A percentile compares a stretch with the other conserved stretches of the same genome.
Conservation (phyloP, 2,113 vertebrate genomes). For the Vulpes lagopus region DNA sequence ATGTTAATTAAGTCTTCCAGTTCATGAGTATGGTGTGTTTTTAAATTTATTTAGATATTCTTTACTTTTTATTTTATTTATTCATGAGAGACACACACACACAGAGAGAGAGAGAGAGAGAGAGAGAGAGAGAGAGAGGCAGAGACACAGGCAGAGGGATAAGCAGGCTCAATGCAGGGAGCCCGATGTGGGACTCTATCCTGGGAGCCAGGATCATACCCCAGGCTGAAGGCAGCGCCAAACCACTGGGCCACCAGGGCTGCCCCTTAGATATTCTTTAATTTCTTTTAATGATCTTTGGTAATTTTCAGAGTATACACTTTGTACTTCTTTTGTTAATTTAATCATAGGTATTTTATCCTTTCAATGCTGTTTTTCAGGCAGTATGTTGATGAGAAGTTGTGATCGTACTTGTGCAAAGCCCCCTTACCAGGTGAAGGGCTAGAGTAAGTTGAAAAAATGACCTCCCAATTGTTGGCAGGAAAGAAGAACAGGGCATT, state of each 20-base stretch:
- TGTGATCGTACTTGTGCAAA: not conserved
- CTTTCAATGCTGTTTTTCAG: not conserved
- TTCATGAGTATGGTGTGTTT: not conserved
- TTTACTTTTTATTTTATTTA: not conserved
- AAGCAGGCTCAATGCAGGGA: too few species aligned
- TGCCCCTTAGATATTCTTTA: not conserved
- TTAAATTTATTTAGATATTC: not conserved
- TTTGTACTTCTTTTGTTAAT: not conserved
- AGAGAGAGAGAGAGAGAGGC: too few species aligned
- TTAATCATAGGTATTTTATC: constrained; percentile 1
- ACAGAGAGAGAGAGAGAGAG: too few species aligned
- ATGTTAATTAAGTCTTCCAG: not conserved
- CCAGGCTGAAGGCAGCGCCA: too few species aligned
- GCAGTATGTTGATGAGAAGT: not conserved
- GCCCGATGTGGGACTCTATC: too few species aligned
- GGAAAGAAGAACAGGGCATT: not conserved
- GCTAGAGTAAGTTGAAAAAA: not conserved
- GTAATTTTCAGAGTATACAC: not conserved
- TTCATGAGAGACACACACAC: too few species aligned
- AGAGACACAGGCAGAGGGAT: too few species aligned
- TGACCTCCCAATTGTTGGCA: not conserved
- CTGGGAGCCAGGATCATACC: too few species aligned
- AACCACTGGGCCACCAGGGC: too few species aligned
- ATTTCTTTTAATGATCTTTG: not conserved
- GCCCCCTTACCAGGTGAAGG: not conserved